Conservation (phyloP, 1,140 invertebrate genomes). For the Eriocheir sinensis region DNA sequence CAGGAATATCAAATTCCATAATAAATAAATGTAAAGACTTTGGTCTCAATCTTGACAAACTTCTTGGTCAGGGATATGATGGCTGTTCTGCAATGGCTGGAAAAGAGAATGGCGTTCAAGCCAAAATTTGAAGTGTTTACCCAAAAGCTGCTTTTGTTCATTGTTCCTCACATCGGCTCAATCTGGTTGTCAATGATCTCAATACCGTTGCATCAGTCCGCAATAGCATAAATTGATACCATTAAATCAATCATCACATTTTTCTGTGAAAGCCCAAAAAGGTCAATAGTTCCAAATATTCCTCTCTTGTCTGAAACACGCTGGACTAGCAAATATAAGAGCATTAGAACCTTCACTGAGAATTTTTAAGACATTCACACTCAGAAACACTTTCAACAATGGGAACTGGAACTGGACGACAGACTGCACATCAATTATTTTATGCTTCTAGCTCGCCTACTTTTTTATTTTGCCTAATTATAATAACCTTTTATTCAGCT, state of each 20-base stretch:
- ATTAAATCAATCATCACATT: slow-evolving; percentile 38
- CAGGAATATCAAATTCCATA: background rate
- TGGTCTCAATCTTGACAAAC: background rate
- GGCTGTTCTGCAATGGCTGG: background rate
- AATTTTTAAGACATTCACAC: no score
- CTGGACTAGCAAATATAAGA: no score
- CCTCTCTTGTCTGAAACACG: no score
- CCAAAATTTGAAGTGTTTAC: slow-evolving; percentile 16
- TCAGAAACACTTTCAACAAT: no score
- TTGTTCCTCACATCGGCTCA: slow-evolving; percentile 33
- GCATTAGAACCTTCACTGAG: no score
- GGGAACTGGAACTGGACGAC: no score
- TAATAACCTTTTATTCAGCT: no score
- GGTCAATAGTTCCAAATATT: no score
- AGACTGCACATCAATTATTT: no score
- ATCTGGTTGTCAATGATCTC: slow-evolving; percentile 32
- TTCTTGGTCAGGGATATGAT: slow-evolving; percentile 34
- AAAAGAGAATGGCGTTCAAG: background rate
- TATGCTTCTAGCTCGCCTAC: no score
- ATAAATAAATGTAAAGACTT: background rate
- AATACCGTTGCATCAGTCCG: background rate
- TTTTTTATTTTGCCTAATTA: no score
- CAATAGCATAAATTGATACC: background rate
- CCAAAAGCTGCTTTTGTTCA: slow-evolving; percentile 41
- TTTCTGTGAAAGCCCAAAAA: slow-evolving; percentile 20